Evolutionary conservation across 1,140 invertebrate genomes (phyloP).

Genomic region (Aphelenchoides avenae): DNA sequence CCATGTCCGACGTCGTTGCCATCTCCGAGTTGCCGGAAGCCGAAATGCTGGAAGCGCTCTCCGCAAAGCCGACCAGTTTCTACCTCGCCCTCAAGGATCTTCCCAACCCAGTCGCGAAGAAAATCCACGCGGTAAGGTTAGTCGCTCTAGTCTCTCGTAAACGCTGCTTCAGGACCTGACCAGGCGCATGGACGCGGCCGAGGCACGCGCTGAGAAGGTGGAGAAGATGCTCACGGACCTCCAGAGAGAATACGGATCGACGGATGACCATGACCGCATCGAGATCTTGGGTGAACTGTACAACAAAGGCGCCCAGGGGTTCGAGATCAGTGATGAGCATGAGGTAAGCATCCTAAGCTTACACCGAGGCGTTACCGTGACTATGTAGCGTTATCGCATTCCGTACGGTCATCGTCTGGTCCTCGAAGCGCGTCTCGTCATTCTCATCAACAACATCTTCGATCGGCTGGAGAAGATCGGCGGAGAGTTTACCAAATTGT

Average conservation of each 20-base stretch:
- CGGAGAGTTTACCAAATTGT: conserved; percentile 34
- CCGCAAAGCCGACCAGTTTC: too few species aligned
- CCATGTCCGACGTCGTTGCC: too few species aligned
- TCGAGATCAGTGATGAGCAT: conserved; percentile 52
- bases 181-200: too few species aligned
- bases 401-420: conserved; percentile 45
- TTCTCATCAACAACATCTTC: conserved; percentile 32
- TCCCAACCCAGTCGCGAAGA: too few species aligned
- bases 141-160: too few species aligned
- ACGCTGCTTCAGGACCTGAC: too few species aligned
- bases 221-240: conserved; percentile 30
- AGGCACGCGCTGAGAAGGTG: conserved; percentile 36
- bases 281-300: conserved; percentile 49
- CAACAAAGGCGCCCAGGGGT: conserved; percentile 45
- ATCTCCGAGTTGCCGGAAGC: too few species aligned
- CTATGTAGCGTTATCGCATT: conserved; percentile 34
- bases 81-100: too few species aligned
- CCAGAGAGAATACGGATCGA: conserved; percentile 34
- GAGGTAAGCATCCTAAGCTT: conserved; percentile 13
- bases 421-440: conserved; percentile 37
- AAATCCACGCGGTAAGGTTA: too few species aligned
- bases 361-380: neutral
- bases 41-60: too few species aligned
- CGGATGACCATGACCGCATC: conserved; percentile 50
- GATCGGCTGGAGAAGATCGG: conserved; percentile 42